Base-by-base conservation (phyloP, 2,113 vertebrate genomes). In the Acanthochromis polyacanthus region DNA sequence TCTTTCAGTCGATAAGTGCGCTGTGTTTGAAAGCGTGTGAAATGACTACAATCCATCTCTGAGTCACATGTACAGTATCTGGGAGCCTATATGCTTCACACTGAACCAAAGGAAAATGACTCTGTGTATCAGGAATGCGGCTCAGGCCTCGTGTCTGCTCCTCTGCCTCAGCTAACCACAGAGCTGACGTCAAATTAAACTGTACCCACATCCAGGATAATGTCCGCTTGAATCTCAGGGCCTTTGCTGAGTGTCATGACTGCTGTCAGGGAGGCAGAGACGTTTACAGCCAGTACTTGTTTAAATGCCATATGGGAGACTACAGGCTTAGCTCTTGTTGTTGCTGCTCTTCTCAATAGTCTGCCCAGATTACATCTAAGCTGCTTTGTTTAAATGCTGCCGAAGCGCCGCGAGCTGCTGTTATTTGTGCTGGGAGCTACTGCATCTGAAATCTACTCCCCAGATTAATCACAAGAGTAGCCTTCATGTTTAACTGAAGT, bases 291-390 rank as follows among this genome's bases (percentile, higher is more conserved):
- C 58, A 61, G 75, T 82, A 61, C 65, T 81, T 59, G 46, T 83
- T 87, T 75, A 79, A 84, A 82, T 82, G 91, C 88, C 90, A 91
- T 93, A 91, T 92, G 93, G 89, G 62, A 51, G 67, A 71, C 61
- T 75, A 25, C 22, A 72, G 84, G 80, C 84, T 93, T 89, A 91
- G 62, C 78, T 80, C 80, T 77, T 77, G 86, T 88, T 92, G 78
- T 85, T 82, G 77, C 76, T 88, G 87, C 83, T 90, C 85, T 68
- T 90, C 88, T 79, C 87, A 71, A 89, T 89, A 83, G 90, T 84
- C 90, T 87, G 66, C 38, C 38, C 81, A 91, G 92, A 93, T 94
- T 93, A 93, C 66, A 71, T 83, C 48, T 93, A 93, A 94, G 85
- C 90, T 87, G 84, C 90, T 95, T 95, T 93, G 77, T 87, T 87